phyloP scores from a whole-genome alignment of 1,140 invertebrate species.

The Tetragonula clypearis region DNA sequence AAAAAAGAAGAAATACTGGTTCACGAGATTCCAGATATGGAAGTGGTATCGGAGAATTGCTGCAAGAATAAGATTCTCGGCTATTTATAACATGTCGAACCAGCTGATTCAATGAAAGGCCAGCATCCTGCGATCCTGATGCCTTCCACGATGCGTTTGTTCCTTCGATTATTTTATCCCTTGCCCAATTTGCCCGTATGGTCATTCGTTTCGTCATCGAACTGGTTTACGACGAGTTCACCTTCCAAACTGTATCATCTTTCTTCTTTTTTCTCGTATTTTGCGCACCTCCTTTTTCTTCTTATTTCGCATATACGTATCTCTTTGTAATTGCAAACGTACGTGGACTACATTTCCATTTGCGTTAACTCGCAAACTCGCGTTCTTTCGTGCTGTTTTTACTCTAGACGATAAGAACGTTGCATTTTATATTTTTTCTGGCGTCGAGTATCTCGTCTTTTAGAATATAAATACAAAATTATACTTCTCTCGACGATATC shows the following conservation, averaged over 20 bases:
- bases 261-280: not conserved
- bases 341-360: too few species aligned
- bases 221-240: conserved; percentile 64
- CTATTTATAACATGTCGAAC: conserved; percentile 71
- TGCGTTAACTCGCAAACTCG: too few species aligned
- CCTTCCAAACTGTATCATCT: conserved; percentile 22
- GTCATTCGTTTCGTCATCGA: conserved; percentile 64
- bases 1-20: conserved; percentile 58
- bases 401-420: too few species aligned
- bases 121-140: conserved; percentile 46
- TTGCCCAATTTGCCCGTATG: conserved; percentile 50
- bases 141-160: conserved; percentile 48
- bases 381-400: not conserved
- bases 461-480: too few species aligned
- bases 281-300: not conserved
- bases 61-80: conserved; percentile 62
- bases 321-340: not conserved
- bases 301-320: not conserved
- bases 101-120: conserved; percentile 67
- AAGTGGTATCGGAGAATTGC: conserved; percentile 61
- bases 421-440: too few species aligned
- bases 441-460: too few species aligned
- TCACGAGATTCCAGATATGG: conserved; percentile 64
- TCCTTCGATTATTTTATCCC: conserved; percentile 58
- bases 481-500: too few species aligned